These are phyloP conservation scores for Nemotelus pantherinus DNA, from an alignment of 2,888 invertebrate species.

Conservation along the genomic window DNA sequence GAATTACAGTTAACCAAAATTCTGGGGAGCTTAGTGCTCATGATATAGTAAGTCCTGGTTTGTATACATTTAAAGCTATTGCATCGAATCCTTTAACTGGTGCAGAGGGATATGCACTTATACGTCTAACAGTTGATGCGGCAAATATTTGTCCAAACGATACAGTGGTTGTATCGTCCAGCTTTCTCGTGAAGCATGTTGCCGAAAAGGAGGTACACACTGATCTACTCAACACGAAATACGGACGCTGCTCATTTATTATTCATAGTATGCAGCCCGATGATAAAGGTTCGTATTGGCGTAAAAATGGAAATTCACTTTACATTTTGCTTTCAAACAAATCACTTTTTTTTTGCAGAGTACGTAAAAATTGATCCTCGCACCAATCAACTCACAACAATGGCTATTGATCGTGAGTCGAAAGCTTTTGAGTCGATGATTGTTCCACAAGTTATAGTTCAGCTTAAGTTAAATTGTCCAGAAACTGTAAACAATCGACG, in stretches of 20 bases:
- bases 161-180: constrained; percentile 53
- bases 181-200: constrained; percentile 54
- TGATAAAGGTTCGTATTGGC: constrained; percentile 52
- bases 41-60: constrained; percentile 51
- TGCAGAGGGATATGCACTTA: constrained; percentile 46
- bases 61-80: constrained; percentile 53
- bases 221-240: constrained; percentile 51
- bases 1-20: constrained; percentile 49
- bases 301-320: background rate
- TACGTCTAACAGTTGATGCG: constrained; percentile 51
- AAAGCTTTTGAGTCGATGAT: constrained; percentile 52
- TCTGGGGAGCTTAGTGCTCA: constrained; percentile 53
- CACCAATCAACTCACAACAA: constrained; percentile 53
- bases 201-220: constrained; percentile 53
- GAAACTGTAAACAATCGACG: background rate
- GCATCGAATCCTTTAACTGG: constrained; percentile 51
- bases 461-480: constrained; percentile 53
- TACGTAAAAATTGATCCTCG: constrained; percentile 53
- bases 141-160: constrained; percentile 52
- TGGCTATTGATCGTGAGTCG: constrained; percentile 55
- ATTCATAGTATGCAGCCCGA: constrained; percentile 53
- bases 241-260: constrained; percentile 53
- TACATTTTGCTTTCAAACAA: background rate
- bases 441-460: constrained; percentile 54
- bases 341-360: constrained; percentile 51